These are phyloP conservation scores for Indri indri DNA, from an alignment of 2,113 vertebrate species.

Conservation along the genomic window DNA sequence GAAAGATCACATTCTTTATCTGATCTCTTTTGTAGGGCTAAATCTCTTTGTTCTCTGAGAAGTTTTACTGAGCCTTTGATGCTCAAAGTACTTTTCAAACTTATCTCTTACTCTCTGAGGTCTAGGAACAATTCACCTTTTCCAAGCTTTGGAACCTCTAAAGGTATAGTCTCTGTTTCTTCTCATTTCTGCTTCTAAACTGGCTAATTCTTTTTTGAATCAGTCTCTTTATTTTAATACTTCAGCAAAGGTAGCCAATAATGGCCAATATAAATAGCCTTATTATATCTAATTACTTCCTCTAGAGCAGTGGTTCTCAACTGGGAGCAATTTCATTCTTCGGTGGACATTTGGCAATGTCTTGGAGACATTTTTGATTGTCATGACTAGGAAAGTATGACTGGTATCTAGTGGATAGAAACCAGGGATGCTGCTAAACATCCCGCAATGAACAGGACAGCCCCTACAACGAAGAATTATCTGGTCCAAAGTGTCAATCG, in stretches of 20 bases:
- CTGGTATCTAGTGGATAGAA: not conserved
- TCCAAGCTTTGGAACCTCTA: conserved; percentile 21
- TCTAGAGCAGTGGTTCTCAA: not conserved
- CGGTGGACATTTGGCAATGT: not conserved
- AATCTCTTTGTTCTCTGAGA: conserved; percentile 71
- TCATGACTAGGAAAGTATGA: not conserved
- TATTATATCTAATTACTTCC: not conserved
- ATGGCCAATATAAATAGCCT: not conserved
- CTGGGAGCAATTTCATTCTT: not conserved
- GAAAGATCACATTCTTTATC: conserved; percentile 65
- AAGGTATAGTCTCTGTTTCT: not conserved
- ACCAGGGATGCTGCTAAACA: not conserved
- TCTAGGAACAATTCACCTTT: conserved; percentile 60
- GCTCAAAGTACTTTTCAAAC: conserved; percentile 72
- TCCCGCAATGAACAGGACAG: not conserved
- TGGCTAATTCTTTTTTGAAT: not conserved
- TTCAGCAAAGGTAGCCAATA: not conserved
- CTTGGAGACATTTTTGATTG: not conserved
- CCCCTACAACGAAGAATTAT: not conserved
- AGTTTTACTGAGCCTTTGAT: conserved; percentile 68
- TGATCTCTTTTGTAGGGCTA: conserved; percentile 64
- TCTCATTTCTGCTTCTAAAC: conserved; percentile 41
- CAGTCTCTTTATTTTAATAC: conserved; percentile 29
- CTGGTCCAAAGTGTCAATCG: not conserved
- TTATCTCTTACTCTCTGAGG: conserved; percentile 58